phyloP scores from a whole-genome alignment of 2,113 vertebrate species.

The Petrocephalus zakoni region DNA sequence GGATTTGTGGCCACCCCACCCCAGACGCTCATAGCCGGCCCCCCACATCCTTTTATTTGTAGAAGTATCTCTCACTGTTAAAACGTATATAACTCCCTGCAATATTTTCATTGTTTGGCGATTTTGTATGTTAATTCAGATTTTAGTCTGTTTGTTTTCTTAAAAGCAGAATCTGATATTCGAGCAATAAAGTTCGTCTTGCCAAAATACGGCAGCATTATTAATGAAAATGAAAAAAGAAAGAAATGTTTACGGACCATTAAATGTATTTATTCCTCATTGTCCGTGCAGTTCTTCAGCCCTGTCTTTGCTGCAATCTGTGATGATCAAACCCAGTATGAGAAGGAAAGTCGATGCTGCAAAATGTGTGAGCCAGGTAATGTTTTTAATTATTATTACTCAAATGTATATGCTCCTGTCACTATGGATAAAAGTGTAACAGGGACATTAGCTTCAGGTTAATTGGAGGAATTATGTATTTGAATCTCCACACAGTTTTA shows the following conservation, averaged over 20 bases:
- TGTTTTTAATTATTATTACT: not conserved
- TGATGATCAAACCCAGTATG: conserved; percentile 45
- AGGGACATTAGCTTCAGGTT: not conserved
- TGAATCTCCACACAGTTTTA: not conserved
- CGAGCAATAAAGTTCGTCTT: no score
- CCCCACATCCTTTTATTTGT: no score
- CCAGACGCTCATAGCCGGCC: no score
- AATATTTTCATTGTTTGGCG: no score
- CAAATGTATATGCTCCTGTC: not conserved
- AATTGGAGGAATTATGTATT: not conserved
- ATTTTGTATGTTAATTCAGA: no score
- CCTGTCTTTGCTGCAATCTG: conserved; percentile 27
- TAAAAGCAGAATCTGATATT: no score
- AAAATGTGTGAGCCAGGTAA: conserved; percentile 54
- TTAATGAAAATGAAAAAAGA: not conserved
- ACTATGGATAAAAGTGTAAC: not conserved
- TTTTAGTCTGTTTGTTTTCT: no score
- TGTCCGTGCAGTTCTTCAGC: not conserved
- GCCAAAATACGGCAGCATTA: not conserved
- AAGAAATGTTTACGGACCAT: not conserved
- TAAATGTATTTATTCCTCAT: not conserved
- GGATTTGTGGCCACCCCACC: no score
- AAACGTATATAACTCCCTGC: no score
- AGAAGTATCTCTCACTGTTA: no score
- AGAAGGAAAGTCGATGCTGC: conserved; percentile 36